Evolutionary conservation across 2,888 invertebrate genomes (phyloP).

Genomic region (Drosophila merina): DNA sequence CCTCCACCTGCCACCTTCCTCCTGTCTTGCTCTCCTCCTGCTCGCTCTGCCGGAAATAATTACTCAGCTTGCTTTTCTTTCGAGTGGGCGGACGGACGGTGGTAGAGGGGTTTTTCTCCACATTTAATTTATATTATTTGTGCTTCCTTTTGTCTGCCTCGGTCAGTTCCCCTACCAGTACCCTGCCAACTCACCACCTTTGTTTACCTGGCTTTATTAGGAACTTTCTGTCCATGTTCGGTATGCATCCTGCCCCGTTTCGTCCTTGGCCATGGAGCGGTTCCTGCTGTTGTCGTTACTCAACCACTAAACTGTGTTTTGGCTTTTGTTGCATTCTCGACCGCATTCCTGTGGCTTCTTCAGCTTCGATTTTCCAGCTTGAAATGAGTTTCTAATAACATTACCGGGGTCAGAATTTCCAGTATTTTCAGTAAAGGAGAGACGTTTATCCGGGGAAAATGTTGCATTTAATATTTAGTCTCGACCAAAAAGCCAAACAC

Average conservation of each 20-base stretch:
- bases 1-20: not conserved
- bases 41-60: conserved; percentile 75
- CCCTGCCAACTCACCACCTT: conserved; percentile 50
- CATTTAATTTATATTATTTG: conserved; percentile 80
- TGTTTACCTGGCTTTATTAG: conserved; percentile 78
- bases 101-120: conserved; percentile 29
- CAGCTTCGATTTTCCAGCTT: conserved; percentile 69
- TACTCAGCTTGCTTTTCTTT: conserved; percentile 72
- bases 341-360: conserved; percentile 77
- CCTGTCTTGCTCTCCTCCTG: not conserved
- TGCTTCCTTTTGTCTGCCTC: conserved; percentile 67
- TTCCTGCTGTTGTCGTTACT: conserved; percentile 71
- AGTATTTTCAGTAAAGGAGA: not conserved
- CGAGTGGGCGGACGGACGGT: not conserved
- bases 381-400: conserved; percentile 62
- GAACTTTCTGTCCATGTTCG: conserved; percentile 44
- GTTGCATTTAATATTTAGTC: conserved; percentile 22
- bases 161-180: conserved; percentile 22
- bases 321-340: conserved; percentile 77
- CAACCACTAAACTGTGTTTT: conserved; percentile 83
- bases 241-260: conserved; percentile 1
- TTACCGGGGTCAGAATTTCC: conserved; percentile 47
- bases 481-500: conserved; percentile 38
- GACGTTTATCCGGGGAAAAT: conserved; percentile 1
- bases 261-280: conserved; percentile 27